Base-by-base conservation (phyloP, 2,888 invertebrate genomes). In the Eupithecia tripunctaria region DNA sequence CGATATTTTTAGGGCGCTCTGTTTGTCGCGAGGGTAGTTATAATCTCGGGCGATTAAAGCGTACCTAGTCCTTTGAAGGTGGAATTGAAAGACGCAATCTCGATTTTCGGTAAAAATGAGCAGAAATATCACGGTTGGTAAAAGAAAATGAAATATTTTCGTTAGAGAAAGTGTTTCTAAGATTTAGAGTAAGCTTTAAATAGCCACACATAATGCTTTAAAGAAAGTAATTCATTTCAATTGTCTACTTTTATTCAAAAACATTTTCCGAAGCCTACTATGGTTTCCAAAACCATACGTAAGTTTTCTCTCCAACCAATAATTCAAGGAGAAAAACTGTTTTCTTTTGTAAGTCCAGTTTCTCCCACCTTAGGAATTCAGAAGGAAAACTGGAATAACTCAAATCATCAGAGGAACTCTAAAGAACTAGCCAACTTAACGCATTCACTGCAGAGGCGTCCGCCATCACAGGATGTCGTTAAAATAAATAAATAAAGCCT, bases 1-100 rank as follows among this genome's bases (percentile, higher is more conserved):
- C 76, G 81, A 81, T 79, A 80, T 84, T 85, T 25, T 79, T 73
- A 77, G 74, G 78, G 82, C 73, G 79, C 78, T 77, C 78, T 82
- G 78, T 80, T 79, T 79, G 66, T 69, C 59, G 36, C 70, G 21
- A 62, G 60, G 43, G 71, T 59, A 67, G 71, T 72, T 68, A 69
- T 71, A 67, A 68, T 71, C 65, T 74, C 63, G 62, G 68, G 29
- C 66, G 66, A 69, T 71, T 71, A 67, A 32, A 63, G 29, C 62
- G 43, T 2, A 43, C 29, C 62, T 27, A 32, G 62, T 32, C 62
- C 62, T 63, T 63, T 63, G 62, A 63, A 7, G 62, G n/a, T 32
- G 15, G 32, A 63, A 63, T 63, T 56, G 56, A 56, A 56, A 56
- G 25, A 21, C 4, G 56, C 8, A 56, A 56, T 56, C 56, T 56